Evolutionary conservation across 2,888 invertebrate species (phyloP).

Genomic region (Clepsis dumicolana): DNA sequence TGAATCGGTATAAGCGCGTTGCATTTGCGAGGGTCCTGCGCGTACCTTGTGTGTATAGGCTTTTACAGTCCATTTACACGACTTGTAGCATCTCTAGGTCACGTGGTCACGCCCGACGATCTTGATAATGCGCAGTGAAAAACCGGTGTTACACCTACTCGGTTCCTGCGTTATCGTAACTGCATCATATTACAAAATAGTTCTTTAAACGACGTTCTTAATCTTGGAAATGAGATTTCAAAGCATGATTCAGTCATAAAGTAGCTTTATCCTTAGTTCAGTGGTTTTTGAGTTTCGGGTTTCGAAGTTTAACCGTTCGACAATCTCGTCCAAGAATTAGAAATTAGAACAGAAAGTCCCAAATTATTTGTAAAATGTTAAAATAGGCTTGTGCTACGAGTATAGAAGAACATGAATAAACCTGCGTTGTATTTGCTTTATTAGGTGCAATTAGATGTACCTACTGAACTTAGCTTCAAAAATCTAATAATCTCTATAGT

Average conservation of each 20-base stretch:
- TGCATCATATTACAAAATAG: conserved; percentile 22
- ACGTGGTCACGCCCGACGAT: conserved; percentile 13
- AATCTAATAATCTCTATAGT: too few species aligned
- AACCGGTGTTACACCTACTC: conserved; percentile 31
- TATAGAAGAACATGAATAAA: too few species aligned
- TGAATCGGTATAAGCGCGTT: neutral
- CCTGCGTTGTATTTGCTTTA: too few species aligned
- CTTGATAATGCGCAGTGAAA: conserved; percentile 30
- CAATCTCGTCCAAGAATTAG: too few species aligned
- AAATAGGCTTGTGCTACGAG: too few species aligned
- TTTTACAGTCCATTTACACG: conserved; percentile 1
- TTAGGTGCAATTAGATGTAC: too few species aligned
- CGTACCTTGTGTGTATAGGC: neutral
- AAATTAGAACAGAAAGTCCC: too few species aligned
- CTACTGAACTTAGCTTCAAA: too few species aligned
- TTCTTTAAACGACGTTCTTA: conserved; percentile 11
- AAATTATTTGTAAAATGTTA: too few species aligned
- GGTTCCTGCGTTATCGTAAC: conserved; percentile 22
- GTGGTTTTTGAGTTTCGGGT: neutral
- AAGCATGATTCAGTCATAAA: conserved; percentile 6
- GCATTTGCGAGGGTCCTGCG: neutral
- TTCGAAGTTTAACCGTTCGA: neutral
- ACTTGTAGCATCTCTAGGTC: conserved; percentile 22
- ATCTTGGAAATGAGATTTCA: neutral
- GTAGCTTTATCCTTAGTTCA: neutral